Base-by-base conservation (phyloP, 2,888 invertebrate species). In the Pogonocherus hispidulus region DNA sequence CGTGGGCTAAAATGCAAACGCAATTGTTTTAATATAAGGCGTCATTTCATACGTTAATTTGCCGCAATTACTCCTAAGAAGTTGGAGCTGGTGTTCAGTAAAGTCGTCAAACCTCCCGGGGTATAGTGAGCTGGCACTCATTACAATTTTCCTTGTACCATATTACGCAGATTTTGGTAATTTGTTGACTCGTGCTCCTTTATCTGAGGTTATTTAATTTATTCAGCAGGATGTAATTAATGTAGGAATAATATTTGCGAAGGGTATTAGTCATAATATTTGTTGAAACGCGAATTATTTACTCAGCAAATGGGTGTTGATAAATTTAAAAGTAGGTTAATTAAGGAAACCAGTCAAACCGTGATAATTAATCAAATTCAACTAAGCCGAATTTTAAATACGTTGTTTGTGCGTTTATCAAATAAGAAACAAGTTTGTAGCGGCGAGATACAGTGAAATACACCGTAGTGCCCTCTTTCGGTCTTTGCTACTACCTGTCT, bases 131-230 rank as follows among this genome's bases (percentile, higher is more conserved):
- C 37, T 41, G 63, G 52, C 14, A 23, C 63, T 59, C 57, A 49
- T 47, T 64, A 56, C 44, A 65, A 49, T 59, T 65, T 65, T 32
- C 47, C 37, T 37, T 47, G 32, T 49, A 57, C 22, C 56, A 22
- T 56, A 44, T 46, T 23, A 14, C 55, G 14, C 57, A 57, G 65
- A 65, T 57, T 55, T 47, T 47, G 49, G 47, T 54, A 65, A 65
- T 65, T 65, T 59, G 22, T 57, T 49, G 23, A 65, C 27, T 46
- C 47, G 32, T 57, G 37, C 37, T 35, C 20, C 20, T 51, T 47
- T 32, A 59, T 37, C 2, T 22, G n/a, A 41, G 37, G 37, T 55
- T 55, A 41, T 22, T 37, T 55, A 41, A 55, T 55, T 55, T 55
- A 55, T 41, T 14, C 22, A 3, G 11, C 5, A 18, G 35, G 54